phyloP scores from a whole-genome alignment of 2,888 invertebrate species.

The Platynereis dumerilii region DNA sequence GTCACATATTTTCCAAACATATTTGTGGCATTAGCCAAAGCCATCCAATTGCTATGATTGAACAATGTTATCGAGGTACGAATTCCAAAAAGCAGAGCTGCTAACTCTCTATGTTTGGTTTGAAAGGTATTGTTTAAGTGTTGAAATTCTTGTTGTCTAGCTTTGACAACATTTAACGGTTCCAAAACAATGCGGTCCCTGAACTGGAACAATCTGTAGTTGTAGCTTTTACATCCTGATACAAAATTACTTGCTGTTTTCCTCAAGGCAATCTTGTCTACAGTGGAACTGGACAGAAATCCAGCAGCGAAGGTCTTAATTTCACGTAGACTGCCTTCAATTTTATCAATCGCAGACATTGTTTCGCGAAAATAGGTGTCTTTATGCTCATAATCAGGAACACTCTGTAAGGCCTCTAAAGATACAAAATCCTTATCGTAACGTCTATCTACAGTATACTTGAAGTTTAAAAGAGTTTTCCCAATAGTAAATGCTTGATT shows the following conservation, averaged over 20 bases:
- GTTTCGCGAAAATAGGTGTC: slow-evolving; percentile 30
- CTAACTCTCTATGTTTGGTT: neutral
- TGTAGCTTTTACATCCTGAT: neutral
- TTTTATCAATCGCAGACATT: slow-evolving; percentile 22
- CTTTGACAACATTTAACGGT: slow-evolving; percentile 16
- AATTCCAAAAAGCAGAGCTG: neutral
- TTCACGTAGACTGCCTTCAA: slow-evolving; percentile 20
- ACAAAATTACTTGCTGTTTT: neutral
- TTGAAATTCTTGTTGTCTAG: slow-evolving; percentile 14
- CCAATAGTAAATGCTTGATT: neutral
- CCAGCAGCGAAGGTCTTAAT: neutral
- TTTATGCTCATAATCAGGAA: slow-evolving; percentile 18
- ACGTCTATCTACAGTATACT: neutral
- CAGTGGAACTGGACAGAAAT: neutral
- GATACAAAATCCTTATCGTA: neutral
- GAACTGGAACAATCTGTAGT: slow-evolving; percentile 28
- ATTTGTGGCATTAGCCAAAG: neutral
- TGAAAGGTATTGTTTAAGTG: neutral
- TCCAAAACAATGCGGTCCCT: slow-evolving; percentile 27
- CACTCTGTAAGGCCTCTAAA: neutral
- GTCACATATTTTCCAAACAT: neutral
- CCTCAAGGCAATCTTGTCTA: too few species aligned
- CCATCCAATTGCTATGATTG: neutral
- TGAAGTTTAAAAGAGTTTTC: slow-evolving; percentile 3
- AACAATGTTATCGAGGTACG: neutral